Percentiles rank a stretch among this genome's conserved stretches.
phyloP scores from a whole-genome alignment of 2,797 vertebrate genomes.

The Helostoma temminkii region DNA sequence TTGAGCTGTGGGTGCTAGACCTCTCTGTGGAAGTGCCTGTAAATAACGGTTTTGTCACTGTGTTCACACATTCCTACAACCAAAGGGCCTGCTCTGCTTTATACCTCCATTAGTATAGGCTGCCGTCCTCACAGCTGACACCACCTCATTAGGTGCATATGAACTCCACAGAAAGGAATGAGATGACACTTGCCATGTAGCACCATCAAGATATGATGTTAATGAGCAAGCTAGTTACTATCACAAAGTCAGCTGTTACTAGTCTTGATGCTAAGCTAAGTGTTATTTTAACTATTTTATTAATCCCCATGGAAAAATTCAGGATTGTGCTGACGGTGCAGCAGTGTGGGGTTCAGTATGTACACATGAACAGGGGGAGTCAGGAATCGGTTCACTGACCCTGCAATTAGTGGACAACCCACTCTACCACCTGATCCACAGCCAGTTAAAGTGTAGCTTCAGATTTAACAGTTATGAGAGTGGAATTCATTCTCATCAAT shows the following conservation, averaged over 20 bases:
- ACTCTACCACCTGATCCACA: background rate
- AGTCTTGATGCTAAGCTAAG: too few relatives aligned
- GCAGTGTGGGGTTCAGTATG: too few relatives aligned
- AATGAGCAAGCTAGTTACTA: too few relatives aligned
- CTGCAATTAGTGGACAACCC: background rate
- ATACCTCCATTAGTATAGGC: conserved; percentile 28
- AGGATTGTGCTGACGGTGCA: too few relatives aligned
- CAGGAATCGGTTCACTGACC: background rate
- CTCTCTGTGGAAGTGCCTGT: conserved; percentile 78
- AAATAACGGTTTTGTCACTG: conserved; percentile 83
- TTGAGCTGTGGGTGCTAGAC: conserved; percentile 77
- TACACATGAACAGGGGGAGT: background rate
- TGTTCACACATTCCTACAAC: conserved; percentile 81
- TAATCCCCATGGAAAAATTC: background rate
- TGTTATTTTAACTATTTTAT: background rate
- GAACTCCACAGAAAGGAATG: conserved; percentile 16
- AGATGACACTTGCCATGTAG: background rate
- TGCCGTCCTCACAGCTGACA: conserved; percentile 48
- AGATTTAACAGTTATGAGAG: background rate
- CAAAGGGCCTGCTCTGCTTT: conserved; percentile 46
- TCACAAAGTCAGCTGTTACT: too few relatives aligned
- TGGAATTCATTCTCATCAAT: background rate
- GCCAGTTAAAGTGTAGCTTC: background rate
- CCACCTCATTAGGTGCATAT: conserved; percentile 22
- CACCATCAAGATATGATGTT: background rate